A percentile compares a stretch with the other conserved stretches of the same genome.
phyloP scores from a whole-genome alignment of 2,888 invertebrate species.

The Erebia ligea region DNA sequence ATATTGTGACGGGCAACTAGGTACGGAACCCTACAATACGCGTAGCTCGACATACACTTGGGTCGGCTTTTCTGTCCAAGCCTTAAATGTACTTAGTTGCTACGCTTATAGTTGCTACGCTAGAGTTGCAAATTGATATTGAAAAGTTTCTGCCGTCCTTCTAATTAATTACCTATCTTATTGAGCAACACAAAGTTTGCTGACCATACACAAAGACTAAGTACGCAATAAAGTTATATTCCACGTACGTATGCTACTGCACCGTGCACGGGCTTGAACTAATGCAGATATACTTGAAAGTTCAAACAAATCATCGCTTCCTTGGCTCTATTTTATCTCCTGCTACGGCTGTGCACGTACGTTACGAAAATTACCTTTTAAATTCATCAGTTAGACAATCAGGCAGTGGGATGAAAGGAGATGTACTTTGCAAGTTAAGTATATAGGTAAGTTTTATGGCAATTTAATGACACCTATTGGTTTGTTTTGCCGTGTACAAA shows the following conservation, averaged over 20 bases:
- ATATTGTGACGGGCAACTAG: no score
- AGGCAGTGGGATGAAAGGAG: no score
- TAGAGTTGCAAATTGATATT: conserved; percentile 13
- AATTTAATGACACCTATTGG: no score
- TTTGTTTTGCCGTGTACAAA: no score
- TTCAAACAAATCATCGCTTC: conserved; percentile 2
- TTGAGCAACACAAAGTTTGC: conserved; percentile 12
- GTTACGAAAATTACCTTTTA: background rate
- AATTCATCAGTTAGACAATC: background rate
- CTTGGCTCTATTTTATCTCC: background rate
- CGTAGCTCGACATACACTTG: no score
- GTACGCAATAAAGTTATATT: conserved; percentile 16
- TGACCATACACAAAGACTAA: background rate
- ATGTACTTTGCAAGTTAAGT: no score
- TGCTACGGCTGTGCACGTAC: background rate
- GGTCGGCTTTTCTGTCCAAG: no score
- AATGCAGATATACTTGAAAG: background rate
- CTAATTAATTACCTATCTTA: background rate
- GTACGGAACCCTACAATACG: no score
- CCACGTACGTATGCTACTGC: conserved; percentile 2
- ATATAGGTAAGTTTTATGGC: no score
- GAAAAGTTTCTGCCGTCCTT: conserved; percentile 5
- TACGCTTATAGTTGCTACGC: background rate
- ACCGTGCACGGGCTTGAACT: conserved; percentile 2
- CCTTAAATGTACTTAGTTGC: no score